These are phyloP conservation scores for Ennomos fuscantarius DNA, from an alignment of 2,888 invertebrate species.

Conservation along the genomic window DNA sequence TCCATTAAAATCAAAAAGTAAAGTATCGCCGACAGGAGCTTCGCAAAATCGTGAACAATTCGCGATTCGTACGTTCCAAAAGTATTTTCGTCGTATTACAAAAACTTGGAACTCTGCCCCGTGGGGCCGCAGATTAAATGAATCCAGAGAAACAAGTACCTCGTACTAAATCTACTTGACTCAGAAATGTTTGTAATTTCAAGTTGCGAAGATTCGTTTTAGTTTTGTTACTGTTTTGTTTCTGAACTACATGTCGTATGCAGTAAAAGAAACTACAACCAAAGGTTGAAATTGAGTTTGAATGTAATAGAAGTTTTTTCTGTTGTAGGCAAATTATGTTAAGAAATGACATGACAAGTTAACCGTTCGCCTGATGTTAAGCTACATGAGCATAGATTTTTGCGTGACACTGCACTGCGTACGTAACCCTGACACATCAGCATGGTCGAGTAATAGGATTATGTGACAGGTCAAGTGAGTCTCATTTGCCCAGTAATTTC, in stretches of 20 bases:
- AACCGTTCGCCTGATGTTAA: too few species aligned
- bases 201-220: conserved; percentile 5
- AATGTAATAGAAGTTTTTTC: too few species aligned
- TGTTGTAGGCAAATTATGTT: too few species aligned
- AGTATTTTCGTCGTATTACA: conserved; percentile 44
- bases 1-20: conserved; percentile 38
- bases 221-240: conserved; percentile 12
- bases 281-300: too few species aligned
- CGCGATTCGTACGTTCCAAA: conserved; percentile 42
- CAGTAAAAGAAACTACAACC: too few species aligned
- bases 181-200: conserved; percentile 25
- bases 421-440: too few species aligned
- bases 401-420: too few species aligned
- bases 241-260: conserved; percentile 1
- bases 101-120: conserved; percentile 47
- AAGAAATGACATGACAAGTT: too few species aligned
- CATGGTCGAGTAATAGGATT: too few species aligned
- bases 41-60: conserved; percentile 41
- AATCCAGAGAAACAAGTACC: conserved; percentile 31
- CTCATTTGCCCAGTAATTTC: too few species aligned
- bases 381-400: too few species aligned
- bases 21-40: conserved; percentile 29
- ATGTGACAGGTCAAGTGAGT: too few species aligned
- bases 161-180: conserved; percentile 23
- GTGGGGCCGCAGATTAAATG: conserved; percentile 31